phyloP scores from a whole-genome alignment of 2,113 vertebrate genomes.

The Thalassoma bifasciatum region DNA sequence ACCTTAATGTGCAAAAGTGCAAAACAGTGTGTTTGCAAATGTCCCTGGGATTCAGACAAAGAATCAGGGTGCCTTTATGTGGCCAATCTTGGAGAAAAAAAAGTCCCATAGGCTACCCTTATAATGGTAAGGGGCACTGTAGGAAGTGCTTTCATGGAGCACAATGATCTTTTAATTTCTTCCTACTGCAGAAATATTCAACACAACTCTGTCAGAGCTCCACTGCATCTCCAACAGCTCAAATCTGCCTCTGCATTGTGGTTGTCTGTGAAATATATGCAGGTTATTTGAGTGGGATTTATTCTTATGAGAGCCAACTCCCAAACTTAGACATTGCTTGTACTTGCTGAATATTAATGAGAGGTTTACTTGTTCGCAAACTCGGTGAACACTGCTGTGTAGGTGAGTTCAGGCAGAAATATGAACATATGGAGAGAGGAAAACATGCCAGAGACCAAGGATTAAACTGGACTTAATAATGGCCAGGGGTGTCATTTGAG shows the following conservation, averaged over 20 bases:
- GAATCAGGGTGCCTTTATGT: too few species aligned
- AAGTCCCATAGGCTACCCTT: too few species aligned
- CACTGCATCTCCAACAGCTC: not conserved
- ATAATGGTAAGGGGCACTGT: too few species aligned
- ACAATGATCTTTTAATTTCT: too few species aligned
- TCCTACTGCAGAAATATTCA: not conserved
- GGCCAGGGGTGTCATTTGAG: constrained; percentile 68
- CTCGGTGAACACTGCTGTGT: constrained; percentile 33
- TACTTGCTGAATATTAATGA: constrained; percentile 58
- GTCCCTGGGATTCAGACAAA: too few species aligned
- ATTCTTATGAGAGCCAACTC: constrained; percentile 35
- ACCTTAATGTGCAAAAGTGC: too few species aligned
- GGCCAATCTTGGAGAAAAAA: too few species aligned
- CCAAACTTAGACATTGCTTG: constrained; percentile 27
- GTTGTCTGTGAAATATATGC: not conserved
- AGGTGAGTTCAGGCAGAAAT: constrained; percentile 49
- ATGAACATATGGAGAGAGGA: constrained; percentile 71
- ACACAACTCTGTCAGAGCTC: not conserved
- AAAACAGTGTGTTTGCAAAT: too few species aligned
- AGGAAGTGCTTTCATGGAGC: too few species aligned
- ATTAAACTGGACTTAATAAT: constrained; percentile 72
- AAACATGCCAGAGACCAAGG: constrained; percentile 60
- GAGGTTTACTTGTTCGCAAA: constrained; percentile 24
- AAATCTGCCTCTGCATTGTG: not conserved
- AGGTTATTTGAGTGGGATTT: constrained; percentile 22